Conservation (phyloP, 2,797 vertebrate genomes). For the Anisognathus igniventris region DNA sequence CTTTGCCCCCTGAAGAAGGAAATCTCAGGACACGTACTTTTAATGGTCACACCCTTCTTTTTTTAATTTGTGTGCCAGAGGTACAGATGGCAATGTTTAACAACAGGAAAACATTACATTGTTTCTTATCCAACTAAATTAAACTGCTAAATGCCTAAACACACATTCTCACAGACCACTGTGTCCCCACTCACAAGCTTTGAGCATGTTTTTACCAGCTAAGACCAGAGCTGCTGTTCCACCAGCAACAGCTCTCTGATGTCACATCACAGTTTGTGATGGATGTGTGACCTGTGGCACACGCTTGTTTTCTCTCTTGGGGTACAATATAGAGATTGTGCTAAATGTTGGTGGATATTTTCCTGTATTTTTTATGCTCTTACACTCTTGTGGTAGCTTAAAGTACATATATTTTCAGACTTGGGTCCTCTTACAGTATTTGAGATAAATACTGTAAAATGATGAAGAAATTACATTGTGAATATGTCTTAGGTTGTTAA, state of each 20-base stretch:
- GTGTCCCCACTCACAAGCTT: not conserved
- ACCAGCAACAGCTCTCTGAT: not conserved
- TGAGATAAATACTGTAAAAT: not conserved
- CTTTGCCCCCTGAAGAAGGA: slow-evolving; percentile 56
- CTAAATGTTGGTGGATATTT: slow-evolving; percentile 45
- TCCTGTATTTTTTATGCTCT: slow-evolving; percentile 13
- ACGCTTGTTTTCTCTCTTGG: slow-evolving; percentile 20
- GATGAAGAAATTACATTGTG: not conserved
- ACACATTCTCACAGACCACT: not conserved
- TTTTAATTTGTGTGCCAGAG: slow-evolving; percentile 56
- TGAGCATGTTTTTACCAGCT: not conserved
- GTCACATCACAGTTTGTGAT: not conserved
- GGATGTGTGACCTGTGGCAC: not conserved
- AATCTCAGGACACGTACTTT: slow-evolving; percentile 42
- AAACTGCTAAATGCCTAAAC: slow-evolving; percentile 44
- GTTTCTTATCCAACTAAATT: slow-evolving; percentile 51
- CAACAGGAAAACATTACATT: slow-evolving; percentile 55
- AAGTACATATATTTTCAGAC: not conserved
- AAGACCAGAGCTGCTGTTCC: slow-evolving; percentile 11
- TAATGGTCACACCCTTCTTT: slow-evolving; percentile 55
- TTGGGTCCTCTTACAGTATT: not conserved
- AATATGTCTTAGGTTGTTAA: not conserved
- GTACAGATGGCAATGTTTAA: slow-evolving; percentile 61
- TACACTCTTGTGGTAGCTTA: not conserved
- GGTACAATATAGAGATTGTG: slow-evolving; percentile 36